phyloP scores from a whole-genome alignment of 2,797 vertebrate genomes.

The Hafferia zeledoni region DNA sequence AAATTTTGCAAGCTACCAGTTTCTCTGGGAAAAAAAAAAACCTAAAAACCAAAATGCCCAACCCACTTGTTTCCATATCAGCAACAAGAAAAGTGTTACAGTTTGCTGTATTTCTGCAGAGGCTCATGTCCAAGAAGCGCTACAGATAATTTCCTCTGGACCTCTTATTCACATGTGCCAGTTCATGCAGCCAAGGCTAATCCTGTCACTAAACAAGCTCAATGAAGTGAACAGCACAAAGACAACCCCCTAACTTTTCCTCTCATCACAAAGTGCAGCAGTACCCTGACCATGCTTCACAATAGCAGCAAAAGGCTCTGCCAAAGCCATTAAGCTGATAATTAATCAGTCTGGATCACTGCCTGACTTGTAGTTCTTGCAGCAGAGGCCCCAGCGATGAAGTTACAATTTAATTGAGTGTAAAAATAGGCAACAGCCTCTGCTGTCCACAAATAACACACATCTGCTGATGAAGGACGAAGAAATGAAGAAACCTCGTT shows the following conservation, averaged over 20 bases:
- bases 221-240: not conserved
- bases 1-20: not conserved
- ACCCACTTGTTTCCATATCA: not conserved
- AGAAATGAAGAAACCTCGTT: conserved; percentile 1
- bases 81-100: not conserved
- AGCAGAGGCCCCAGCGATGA: conserved; percentile 18
- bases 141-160: not conserved
- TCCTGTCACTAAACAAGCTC: not conserved
- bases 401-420: conserved; percentile 58
- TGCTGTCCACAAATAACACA: conserved; percentile 45
- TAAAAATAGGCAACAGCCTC: conserved; percentile 54
- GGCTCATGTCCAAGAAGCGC: not conserved
- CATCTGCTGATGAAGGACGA: conserved; percentile 36
- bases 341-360: conserved; percentile 48
- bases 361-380: conserved; percentile 11
- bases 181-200: not conserved
- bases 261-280: not conserved
- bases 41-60: not conserved
- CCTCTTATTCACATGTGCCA: not conserved
- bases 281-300: not conserved
- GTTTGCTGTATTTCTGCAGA: not conserved
- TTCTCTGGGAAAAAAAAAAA: not conserved
- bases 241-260: not conserved
- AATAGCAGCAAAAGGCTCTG: not conserved
- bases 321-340: conserved; percentile 40